A percentile compares a stretch with the other conserved stretches of the same genome.
phyloP scores from a whole-genome alignment of 1,140 invertebrate genomes.

The Leptopilina boulardi region DNA sequence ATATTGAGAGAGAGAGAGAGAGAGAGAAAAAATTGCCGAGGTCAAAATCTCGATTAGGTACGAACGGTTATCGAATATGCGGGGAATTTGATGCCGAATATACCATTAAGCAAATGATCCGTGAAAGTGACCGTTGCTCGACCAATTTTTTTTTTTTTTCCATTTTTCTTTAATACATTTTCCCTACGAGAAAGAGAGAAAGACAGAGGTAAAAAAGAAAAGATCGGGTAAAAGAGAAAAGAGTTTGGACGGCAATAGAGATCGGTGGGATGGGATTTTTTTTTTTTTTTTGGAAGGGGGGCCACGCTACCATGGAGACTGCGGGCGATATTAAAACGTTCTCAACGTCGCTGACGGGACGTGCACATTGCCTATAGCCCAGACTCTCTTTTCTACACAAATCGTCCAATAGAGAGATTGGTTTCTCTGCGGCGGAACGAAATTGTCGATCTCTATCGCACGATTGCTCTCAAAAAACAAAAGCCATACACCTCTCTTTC shows the following conservation, averaged over 20 bases:
- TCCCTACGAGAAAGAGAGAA: constrained; percentile 40
- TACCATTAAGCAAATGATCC: constrained; percentile 68
- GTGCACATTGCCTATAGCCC: constrained; percentile 26
- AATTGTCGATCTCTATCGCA: constrained; percentile 58
- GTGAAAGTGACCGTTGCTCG: constrained; percentile 64
- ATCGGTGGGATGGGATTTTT: too few relatives aligned
- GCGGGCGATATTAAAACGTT: constrained; percentile 62
- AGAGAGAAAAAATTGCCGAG: constrained; percentile 38
- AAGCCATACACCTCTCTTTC: constrained; percentile 33
- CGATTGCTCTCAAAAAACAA: constrained; percentile 54
- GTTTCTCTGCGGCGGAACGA: constrained; percentile 50
- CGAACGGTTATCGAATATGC: constrained; percentile 63
- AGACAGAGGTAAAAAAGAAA: constrained; percentile 39
- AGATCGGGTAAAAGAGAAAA: constrained; percentile 8
- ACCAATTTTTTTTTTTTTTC: constrained; percentile 57
- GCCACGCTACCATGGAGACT: constrained; percentile 34
- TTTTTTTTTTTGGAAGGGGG: too few relatives aligned
- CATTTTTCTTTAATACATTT: constrained; percentile 39
- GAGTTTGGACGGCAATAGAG: background rate
- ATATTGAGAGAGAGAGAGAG: too few relatives aligned
- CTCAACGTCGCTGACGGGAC: constrained; percentile 51
- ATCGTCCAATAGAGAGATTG: constrained; percentile 52
- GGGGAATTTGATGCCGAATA: constrained; percentile 61
- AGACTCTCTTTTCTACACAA: constrained; percentile 33
- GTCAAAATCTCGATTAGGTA: constrained; percentile 41